Percentiles rank a stretch among this genome's conserved stretches.
These are phyloP conservation scores for Rhingia rostrata DNA, from an alignment of 2,888 invertebrate species.

Conservation along the genomic window DNA sequence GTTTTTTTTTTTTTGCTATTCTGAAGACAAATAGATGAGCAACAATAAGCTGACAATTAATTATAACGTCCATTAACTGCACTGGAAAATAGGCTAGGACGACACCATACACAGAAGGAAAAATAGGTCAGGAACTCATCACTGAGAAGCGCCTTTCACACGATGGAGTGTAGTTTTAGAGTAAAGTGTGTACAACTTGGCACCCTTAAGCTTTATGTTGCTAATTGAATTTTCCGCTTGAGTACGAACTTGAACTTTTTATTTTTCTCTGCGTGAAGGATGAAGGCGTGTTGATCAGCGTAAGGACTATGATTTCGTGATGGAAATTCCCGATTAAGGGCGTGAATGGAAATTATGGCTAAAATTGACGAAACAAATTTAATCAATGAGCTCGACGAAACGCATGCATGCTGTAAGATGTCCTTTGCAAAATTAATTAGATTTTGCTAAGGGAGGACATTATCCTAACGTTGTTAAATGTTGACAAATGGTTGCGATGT, in stretches of 20 bases:
- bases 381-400: slow-evolving; percentile 2
- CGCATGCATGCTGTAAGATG: not conserved
- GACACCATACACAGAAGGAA: not conserved
- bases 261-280: not conserved
- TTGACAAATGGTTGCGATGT: slow-evolving; percentile 16
- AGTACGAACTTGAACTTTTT: slow-evolving; percentile 40
- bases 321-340: slow-evolving; percentile 16
- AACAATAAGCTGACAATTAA: slow-evolving; percentile 13
- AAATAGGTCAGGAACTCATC: slow-evolving; percentile 33
- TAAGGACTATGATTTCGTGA: slow-evolving; percentile 12
- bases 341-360: slow-evolving; percentile 6
- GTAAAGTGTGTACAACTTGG: slow-evolving; percentile 23
- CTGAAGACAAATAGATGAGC: not conserved
- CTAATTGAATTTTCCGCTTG: slow-evolving; percentile 45
- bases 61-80: not conserved
- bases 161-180: not conserved
- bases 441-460: not conserved
- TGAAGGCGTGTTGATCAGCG: not conserved
- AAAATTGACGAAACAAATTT: not conserved
- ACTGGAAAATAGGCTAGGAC: not conserved
- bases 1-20: not conserved
- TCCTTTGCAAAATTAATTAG: slow-evolving; percentile 35
- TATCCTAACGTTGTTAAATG: not conserved
- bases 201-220: slow-evolving; percentile 11
- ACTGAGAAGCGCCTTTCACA: not conserved